Evolutionary conservation across 2,113 vertebrate species (phyloP).

Genomic region (Stegastes partitus): DNA sequence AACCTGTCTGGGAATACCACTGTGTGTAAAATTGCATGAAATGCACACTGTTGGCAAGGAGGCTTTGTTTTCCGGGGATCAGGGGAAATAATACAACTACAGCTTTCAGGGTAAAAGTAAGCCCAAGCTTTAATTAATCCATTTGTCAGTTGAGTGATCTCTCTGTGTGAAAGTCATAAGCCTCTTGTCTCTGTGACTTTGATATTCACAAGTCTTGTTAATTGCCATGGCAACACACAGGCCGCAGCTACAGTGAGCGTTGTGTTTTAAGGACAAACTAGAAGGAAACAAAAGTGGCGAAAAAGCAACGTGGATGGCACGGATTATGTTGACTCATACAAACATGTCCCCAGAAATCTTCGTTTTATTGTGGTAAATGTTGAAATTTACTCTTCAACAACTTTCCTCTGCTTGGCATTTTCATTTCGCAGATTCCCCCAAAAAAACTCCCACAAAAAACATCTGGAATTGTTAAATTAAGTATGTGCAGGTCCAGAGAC

Average conservation of each 20-base stretch:
- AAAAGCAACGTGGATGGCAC: not conserved
- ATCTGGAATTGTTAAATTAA: not conserved
- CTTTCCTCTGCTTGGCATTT: no score
- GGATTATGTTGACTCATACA: no score
- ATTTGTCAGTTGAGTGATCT: conserved; percentile 73
- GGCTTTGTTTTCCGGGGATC: conserved; percentile 54
- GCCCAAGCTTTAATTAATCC: conserved; percentile 67
- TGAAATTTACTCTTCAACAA: no score
- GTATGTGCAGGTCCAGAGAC: not conserved
- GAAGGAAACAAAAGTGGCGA: conserved; percentile 33
- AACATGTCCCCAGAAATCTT: not conserved
- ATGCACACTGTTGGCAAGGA: not conserved
- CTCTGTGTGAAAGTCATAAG: conserved; percentile 67
- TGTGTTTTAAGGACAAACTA: conserved; percentile 3
- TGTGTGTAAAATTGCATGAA: conserved; percentile 11
- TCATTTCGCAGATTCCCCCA: not conserved
- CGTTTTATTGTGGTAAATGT: not conserved
- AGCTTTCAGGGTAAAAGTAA: conserved; percentile 54
- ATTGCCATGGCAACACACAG: conserved; percentile 59
- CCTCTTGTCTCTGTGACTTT: conserved; percentile 67
- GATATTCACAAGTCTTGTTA: conserved; percentile 69
- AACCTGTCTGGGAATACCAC: conserved; percentile 33
- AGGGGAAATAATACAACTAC: conserved; percentile 45
- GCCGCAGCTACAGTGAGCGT: conserved; percentile 16
- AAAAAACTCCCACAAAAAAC: not conserved